phyloP scores from a whole-genome alignment of 2,888 invertebrate species.

The Heliconius hortense region DNA sequence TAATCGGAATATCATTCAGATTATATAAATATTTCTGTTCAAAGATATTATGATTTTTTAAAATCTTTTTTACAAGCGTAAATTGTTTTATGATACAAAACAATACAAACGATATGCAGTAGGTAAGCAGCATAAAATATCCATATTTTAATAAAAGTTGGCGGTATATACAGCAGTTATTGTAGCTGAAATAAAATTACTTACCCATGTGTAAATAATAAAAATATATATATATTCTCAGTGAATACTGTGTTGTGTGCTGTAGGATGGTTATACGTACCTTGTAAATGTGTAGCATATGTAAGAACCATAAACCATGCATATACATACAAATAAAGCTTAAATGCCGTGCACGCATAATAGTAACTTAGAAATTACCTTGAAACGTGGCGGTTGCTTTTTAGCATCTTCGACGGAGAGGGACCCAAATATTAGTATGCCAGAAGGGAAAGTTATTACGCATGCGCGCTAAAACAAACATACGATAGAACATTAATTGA shows the following conservation, averaged over 20 bases:
- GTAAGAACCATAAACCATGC: slow-evolving; percentile 13
- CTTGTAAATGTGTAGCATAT: slow-evolving; percentile 37
- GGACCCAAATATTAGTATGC: slow-evolving; percentile 79
- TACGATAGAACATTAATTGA: slow-evolving; percentile 76
- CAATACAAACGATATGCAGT: slow-evolving; percentile 24
- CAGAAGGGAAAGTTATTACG: slow-evolving; percentile 82
- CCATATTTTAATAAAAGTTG: slow-evolving; percentile 50
- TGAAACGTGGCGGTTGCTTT: slow-evolving; percentile 58
- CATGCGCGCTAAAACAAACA: slow-evolving; percentile 82
- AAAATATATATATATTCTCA: background rate
- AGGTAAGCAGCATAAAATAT: slow-evolving; percentile 47
- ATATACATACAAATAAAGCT: slow-evolving; percentile 45
- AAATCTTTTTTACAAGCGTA: background rate
- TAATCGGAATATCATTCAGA: background rate
- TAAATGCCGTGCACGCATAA: slow-evolving; percentile 53
- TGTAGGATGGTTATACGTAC: slow-evolving; percentile 56
- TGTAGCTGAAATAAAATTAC: slow-evolving; percentile 47
- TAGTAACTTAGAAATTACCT: slow-evolving; percentile 59
- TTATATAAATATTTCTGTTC: background rate
- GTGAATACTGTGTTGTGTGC: slow-evolving; percentile 26
- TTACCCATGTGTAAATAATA: slow-evolving; percentile 37
- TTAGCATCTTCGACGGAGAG: slow-evolving; percentile 68
- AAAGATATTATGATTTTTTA: background rate
- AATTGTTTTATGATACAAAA: background rate
- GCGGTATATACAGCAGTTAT: slow-evolving; percentile 74